Evolutionary conservation across 1,140 invertebrate genomes (phyloP), one percentile per base, ranked within the genome.

Genomic region (Calliopsis andreniformis): DNA sequence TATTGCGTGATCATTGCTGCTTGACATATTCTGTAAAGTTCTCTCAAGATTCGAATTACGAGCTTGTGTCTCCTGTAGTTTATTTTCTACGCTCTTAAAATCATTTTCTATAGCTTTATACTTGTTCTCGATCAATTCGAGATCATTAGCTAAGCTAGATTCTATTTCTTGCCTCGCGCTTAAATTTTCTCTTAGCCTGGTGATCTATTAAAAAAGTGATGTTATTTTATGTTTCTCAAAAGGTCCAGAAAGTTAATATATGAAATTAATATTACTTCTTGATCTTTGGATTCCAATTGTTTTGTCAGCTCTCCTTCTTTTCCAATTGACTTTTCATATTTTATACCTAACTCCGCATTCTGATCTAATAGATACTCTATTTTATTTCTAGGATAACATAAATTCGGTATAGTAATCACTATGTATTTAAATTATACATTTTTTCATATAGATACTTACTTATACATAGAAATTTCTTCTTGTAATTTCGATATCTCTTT

Each of bases 391-490:
- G 18, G 1, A 42, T 10, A 39, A 63, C 12, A 58, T 18, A 53
- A 45, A 42, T 35, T 20, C n/a, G 35, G 64, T 0, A 28, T 10
- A 35, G 32, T 66, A 30, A n/a, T 8, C 43, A 56, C 10, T 56
- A 67, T 2, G n/a, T 49, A 12, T 4, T 39, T 18, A 28, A 67
- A 68, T 49, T 3, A 20, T 32, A 63, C 0, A 35, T 55, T 20
- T n/a, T n/a, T n/a, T n/a, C n/a, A n/a, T n/a, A n/a, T 32, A 14
- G 18, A 28, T 70, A 59, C 25, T 62, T 10, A 83, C 80, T 69
- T 66, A 25, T 28, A 51, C 32, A 20, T 32, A 3, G 20, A 25
- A 16, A 79, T 58, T 28, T 83, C 49, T 5, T 79, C 12, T 28
- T 76, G 32, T 6, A 83, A 6, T 20, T 79, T 56, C 3, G 20